Conservation (phyloP, 2,113 vertebrate genomes). For the Mormoops blainvillei region DNA sequence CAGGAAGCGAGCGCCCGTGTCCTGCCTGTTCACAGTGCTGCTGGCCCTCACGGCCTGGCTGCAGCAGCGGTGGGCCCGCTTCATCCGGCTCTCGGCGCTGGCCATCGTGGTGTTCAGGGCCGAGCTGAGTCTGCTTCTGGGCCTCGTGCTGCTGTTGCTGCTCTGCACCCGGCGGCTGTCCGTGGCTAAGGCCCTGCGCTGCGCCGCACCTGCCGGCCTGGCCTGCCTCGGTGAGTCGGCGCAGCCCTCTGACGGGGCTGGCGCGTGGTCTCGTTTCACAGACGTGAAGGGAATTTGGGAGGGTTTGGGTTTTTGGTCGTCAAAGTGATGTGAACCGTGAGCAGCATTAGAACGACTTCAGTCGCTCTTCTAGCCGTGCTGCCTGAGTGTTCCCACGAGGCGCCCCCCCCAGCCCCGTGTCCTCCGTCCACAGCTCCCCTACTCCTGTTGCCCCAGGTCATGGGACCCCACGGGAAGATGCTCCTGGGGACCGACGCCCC, state of each 20-base stretch:
- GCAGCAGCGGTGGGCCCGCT: slow-evolving; percentile 83
- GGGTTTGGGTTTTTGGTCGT: background rate
- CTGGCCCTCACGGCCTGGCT: slow-evolving; percentile 91
- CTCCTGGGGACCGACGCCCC: background rate
- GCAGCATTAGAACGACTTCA: rapidly evolving
- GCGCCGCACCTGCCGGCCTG: slow-evolving; percentile 87
- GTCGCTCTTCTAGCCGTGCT: no score
- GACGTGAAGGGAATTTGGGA: background rate
- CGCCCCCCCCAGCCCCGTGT: no score
- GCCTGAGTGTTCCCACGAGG: background rate
- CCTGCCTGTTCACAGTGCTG: slow-evolving; percentile 80
- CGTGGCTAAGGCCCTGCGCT: slow-evolving; percentile 79
- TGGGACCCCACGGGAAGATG: rapidly evolving
- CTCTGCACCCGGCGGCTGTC: slow-evolving; percentile 84
- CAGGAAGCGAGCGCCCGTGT: rapidly evolving
- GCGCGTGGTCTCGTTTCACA: rapidly evolving
- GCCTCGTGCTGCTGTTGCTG: slow-evolving; percentile 87
- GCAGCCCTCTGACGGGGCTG: rapidly evolving
- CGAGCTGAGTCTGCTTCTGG: slow-evolving; percentile 91
- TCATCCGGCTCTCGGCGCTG: slow-evolving; percentile 91
- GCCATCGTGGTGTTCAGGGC: slow-evolving; percentile 92
- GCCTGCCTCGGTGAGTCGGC: slow-evolving; percentile 87
- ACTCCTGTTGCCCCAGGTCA: background rate
- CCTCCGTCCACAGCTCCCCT: background rate
- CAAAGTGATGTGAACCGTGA: no score